Evolutionary conservation across 1,140 invertebrate species (phyloP).

Genomic region (Heterodera schachtii): DNA sequence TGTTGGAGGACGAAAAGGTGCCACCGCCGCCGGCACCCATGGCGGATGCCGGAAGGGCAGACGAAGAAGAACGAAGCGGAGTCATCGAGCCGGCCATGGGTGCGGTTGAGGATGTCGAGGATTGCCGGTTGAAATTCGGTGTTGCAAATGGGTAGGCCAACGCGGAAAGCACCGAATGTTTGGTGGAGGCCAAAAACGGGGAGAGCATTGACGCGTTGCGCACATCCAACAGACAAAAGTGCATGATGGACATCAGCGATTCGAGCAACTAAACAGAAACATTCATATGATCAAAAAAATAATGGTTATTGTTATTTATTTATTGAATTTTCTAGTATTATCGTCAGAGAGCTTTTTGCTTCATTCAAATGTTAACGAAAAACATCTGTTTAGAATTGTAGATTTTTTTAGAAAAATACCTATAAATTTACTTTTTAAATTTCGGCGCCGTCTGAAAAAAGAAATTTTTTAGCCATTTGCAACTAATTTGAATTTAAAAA

Average conservation of each 20-base stretch:
- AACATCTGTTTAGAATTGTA: no score
- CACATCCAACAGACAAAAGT: conserved; percentile 65
- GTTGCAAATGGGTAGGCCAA: not conserved
- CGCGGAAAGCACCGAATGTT: not conserved
- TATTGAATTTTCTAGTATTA: no score
- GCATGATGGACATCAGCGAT: conserved; percentile 79
- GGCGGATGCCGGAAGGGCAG: not conserved
- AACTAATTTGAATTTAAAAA: no score
- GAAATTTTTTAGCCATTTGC: no score
- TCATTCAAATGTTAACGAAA: no score
- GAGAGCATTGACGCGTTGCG: not conserved
- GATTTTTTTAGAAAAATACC: no score
- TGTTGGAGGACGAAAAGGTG: conserved; percentile 55
- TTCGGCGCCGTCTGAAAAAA: no score
- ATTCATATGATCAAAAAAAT: not conserved
- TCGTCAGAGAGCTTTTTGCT: no score
- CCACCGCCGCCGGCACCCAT: conserved; percentile 61
- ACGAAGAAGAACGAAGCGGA: not conserved
- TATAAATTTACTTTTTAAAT: no score
- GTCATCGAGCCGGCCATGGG: not conserved
- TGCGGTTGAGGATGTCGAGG: conserved; percentile 21
- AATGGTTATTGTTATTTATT: no score
- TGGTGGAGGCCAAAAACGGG: conserved; percentile 2
- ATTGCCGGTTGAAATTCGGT: not conserved
- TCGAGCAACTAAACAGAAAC: conserved; percentile 71